Evolutionary conservation across 2,888 invertebrate genomes (phyloP).

Genomic region (Axea sp.): DNA sequence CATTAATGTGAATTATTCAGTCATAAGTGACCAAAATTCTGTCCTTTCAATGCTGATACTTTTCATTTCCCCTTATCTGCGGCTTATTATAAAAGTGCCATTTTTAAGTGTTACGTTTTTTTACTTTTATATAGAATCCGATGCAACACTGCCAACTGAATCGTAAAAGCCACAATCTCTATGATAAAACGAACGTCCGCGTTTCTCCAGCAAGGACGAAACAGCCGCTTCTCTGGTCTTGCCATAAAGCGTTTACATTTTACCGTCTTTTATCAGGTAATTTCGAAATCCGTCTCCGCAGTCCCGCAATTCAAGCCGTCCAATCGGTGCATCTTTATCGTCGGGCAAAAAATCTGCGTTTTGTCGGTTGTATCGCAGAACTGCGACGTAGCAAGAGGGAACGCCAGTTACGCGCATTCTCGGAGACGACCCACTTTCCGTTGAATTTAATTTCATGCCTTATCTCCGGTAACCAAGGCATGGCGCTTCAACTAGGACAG

Average conservation of each 20-base stretch:
- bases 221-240: neutral
- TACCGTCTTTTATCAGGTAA: neutral
- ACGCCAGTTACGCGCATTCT: constrained; percentile 50
- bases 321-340: neutral
- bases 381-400: constrained; percentile 7
- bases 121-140: neutral
- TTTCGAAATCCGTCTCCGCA: constrained; percentile 11
- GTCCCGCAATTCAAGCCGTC: neutral
- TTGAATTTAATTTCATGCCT: constrained; percentile 75
- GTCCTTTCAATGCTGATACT: no score
- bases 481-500: constrained; percentile 71
- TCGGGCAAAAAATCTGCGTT: constrained; percentile 8
- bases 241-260: constrained; percentile 4
- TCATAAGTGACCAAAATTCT: no score
- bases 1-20: no score
- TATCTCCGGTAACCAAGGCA: constrained; percentile 70
- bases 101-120: no score
- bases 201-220: neutral
- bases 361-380: constrained; percentile 28
- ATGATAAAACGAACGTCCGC: neutral
- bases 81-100: no score
- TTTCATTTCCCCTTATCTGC: no score
- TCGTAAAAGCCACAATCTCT: neutral
- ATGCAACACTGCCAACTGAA: neutral
- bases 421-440: constrained; percentile 67